Evolutionary conservation across 2,888 invertebrate species (phyloP).

Genomic region (Amiota mariae): DNA sequence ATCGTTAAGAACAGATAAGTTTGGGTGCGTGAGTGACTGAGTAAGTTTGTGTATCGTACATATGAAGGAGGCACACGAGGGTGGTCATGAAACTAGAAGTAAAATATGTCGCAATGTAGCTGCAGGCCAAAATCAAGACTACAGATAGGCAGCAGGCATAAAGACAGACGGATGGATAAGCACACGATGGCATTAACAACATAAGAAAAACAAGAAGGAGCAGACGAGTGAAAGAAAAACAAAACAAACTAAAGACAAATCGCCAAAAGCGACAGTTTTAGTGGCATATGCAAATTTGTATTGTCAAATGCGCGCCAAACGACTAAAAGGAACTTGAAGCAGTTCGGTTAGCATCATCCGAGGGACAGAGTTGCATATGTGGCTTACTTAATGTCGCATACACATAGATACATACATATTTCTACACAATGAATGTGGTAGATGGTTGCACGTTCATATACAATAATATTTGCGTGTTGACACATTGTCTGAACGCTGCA

Average conservation of each 20-base stretch:
- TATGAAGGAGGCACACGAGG: background rate
- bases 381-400: too few relatives aligned
- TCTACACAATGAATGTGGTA: background rate
- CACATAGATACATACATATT: too few relatives aligned
- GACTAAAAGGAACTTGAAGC: background rate
- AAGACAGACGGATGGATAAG: background rate
- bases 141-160: background rate
- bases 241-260: slow-evolving; percentile 26
- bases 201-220: slow-evolving; percentile 1
- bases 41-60: background rate
- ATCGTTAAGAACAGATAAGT: background rate
- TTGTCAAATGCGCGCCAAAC: slow-evolving; percentile 18
- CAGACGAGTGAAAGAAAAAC: background rate
- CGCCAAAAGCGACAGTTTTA: slow-evolving; percentile 28
- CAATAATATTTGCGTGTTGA: slow-evolving; percentile 24
- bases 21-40: background rate
- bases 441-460: background rate
- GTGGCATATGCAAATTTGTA: slow-evolving; percentile 26
- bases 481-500: slow-evolving; percentile 17
- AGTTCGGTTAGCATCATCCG: background rate
- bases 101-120: slow-evolving; percentile 19
- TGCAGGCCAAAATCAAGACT: background rate
- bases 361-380: too few relatives aligned
- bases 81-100: background rate
- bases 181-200: slow-evolving; percentile 5